A percentile compares a stretch with the other conserved stretches of the same genome.
phyloP scores from a whole-genome alignment of 2,797 vertebrate genomes.

The Toxotes lorentzi region DNA sequence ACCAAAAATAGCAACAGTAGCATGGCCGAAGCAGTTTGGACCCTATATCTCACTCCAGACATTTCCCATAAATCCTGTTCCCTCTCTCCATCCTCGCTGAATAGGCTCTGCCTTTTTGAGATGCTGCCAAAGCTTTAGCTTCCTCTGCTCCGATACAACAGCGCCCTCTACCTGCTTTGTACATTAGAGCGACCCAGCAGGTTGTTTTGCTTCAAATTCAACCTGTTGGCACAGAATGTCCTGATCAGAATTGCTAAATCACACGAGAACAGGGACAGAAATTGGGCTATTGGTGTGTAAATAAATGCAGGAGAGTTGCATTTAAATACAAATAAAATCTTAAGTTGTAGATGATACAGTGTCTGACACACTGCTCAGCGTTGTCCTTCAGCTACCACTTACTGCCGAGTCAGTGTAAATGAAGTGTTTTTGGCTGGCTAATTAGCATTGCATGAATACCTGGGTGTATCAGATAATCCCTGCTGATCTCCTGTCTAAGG shows the following conservation, averaged over 20 bases:
- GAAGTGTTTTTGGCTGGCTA: conserved; percentile 30
- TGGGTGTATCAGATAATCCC: conserved; percentile 54
- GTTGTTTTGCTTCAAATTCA: background rate
- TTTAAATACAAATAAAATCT: background rate
- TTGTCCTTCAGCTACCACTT: conserved; percentile 4
- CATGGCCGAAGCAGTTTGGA: background rate
- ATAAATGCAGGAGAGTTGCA: conserved; percentile 11
- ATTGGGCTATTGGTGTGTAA: background rate
- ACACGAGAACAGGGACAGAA: background rate
- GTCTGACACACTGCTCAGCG: background rate
- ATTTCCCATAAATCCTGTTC: conserved; percentile 9
- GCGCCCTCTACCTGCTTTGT: conserved; percentile 1
- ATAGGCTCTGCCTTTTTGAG: background rate
- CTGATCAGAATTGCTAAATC: background rate
- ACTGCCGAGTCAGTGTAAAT: conserved; percentile 20
- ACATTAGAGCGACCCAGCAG: background rate
- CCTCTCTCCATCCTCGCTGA: background rate
- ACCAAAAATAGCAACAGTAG: background rate
- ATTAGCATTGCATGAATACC: conserved; percentile 59
- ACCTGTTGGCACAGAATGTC: background rate
- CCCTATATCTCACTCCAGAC: background rate
- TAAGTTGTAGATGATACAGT: background rate
- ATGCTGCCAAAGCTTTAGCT: background rate
- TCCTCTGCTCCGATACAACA: background rate
- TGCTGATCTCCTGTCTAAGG: conserved; percentile 46